Percentiles rank a stretch among this genome's conserved stretches.
phyloP scores from a whole-genome alignment of 2,888 invertebrate genomes.

The Dicranocentrus wangi region DNA sequence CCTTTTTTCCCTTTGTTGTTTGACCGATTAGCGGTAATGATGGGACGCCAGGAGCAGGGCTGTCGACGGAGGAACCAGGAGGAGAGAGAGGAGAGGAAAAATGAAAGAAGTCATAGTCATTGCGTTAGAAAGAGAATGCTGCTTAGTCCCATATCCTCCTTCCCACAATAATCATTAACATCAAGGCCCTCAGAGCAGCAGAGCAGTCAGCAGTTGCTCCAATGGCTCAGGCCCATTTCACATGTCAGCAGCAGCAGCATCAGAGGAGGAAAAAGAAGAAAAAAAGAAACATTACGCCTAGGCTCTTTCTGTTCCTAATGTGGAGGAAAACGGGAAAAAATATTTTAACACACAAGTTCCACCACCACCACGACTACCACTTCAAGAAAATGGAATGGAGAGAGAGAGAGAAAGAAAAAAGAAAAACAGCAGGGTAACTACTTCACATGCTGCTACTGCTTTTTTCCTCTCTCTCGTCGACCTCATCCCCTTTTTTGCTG shows the following conservation, averaged over 20 bases:
- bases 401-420: conserved; percentile 7
- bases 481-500: no score
- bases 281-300: neutral
- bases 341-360: no score
- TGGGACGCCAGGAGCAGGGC: neutral
- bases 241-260: conserved; percentile 24
- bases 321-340: no score
- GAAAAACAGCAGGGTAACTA: neutral
- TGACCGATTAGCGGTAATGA: conserved; percentile 14
- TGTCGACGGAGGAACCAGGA: neutral
- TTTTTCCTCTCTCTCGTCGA: no score
- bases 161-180: conserved; percentile 40
- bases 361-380: neutral
- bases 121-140: neutral
- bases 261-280: no score
- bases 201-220: neutral
- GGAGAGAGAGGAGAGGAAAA: neutral
- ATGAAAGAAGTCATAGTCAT: neutral
- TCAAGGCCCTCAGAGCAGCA: conserved; percentile 13
- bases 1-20: neutral
- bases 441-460: neutral
- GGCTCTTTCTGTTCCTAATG: neutral
- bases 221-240: conserved; percentile 19
- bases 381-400: neutral
- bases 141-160: neutral